phyloP scores from a whole-genome alignment of 2,113 vertebrate species.

The Ptilorrhoa leucosticta region DNA sequence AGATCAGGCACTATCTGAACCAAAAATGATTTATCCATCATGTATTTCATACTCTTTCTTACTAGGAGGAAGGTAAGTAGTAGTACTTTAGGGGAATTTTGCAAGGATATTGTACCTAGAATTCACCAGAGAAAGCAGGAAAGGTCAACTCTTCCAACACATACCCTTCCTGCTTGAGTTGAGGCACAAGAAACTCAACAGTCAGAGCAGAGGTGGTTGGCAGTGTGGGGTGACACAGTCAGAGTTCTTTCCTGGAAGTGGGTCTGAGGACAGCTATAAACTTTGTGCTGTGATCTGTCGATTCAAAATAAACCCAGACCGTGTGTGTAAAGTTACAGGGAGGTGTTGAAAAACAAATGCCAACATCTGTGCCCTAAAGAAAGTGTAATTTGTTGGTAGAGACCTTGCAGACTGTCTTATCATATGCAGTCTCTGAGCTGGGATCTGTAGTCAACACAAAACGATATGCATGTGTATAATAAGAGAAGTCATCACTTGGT shows the following conservation, averaged over 20 bases:
- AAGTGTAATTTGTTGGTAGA: background rate
- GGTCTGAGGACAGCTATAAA: conserved; percentile 48
- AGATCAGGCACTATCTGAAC: background rate
- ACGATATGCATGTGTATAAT: background rate
- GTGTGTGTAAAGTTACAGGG: conserved; percentile 29
- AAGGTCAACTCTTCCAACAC: fast-evolving
- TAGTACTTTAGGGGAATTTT: background rate
- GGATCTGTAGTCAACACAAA: background rate
- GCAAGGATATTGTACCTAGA: background rate
- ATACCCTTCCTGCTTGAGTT: background rate
- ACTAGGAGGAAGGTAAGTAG: background rate
- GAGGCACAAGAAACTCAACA: background rate
- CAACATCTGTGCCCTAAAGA: conserved; percentile 57
- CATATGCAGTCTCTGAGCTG: background rate
- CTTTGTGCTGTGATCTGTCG: background rate
- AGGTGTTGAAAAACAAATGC: conserved; percentile 65
- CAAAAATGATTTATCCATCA: background rate
- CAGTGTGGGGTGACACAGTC: background rate
- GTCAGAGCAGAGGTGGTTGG: background rate
- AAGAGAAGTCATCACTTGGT: background rate
- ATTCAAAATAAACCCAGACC: conserved; percentile 66
- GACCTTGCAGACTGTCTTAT: background rate
- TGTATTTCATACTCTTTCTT: background rate
- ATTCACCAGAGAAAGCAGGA: background rate
- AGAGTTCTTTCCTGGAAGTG: conserved; percentile 59